Evolutionary conservation across 37 sponge, comb jelly and placozoan species (phyloP).

Genomic region (Mnemiopsis leidyi): DNA sequence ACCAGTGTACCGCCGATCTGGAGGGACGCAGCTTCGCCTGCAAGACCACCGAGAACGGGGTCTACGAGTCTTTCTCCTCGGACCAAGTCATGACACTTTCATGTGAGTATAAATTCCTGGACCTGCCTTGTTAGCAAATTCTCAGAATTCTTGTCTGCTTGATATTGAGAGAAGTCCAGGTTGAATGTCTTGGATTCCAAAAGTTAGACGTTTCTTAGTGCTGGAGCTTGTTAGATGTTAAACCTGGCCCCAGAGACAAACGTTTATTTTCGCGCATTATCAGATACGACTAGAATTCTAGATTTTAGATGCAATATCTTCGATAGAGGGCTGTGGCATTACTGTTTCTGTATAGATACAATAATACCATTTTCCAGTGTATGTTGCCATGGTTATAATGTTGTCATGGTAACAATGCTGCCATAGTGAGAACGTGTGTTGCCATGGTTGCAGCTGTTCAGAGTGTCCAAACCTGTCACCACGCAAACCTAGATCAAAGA

Average conservation of each 20-base stretch:
- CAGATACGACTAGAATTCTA: neutral
- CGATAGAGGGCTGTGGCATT: too few species aligned
- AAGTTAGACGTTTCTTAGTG: neutral
- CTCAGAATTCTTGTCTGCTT: neutral
- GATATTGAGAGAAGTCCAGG: neutral
- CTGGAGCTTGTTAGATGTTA: neutral
- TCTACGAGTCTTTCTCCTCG: constrained; percentile 21
- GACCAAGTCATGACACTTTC: neutral
- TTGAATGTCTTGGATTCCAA: neutral
- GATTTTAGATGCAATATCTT: too few species aligned
- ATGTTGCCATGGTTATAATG: neutral
- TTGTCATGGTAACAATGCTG: neutral
- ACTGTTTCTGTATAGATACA: neutral
- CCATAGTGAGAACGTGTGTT: neutral
- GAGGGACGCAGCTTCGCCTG: constrained; percentile 20
- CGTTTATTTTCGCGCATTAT: neutral
- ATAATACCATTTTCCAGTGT: neutral
- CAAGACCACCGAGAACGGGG: constrained; percentile 15
- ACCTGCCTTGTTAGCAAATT: neutral
- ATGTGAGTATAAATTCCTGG: constrained; percentile 15
- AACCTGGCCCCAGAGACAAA: too few species aligned
- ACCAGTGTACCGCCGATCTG: neutral
- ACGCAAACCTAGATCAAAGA: neutral
- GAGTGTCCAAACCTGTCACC: neutral
- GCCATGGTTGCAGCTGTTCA: neutral